Conservation (phyloP, 2,797 vertebrate genomes). For the Gymnothorax reevesii region DNA sequence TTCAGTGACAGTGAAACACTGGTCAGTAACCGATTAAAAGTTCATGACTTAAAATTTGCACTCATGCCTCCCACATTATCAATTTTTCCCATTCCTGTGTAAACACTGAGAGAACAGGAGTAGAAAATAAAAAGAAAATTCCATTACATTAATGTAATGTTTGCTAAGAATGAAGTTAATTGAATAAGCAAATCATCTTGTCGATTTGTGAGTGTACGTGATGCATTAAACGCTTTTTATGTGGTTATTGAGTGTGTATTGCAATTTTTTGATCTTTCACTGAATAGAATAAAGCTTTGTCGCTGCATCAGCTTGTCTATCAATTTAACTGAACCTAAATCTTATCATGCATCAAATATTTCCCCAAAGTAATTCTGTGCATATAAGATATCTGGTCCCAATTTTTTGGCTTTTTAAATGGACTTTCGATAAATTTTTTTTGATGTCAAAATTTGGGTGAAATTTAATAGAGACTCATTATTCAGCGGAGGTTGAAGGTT, state of each 20-base stretch:
- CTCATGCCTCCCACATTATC: background rate
- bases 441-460: background rate
- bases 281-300: no score
- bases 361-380: background rate
- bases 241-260: background rate
- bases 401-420: background rate
- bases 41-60: background rate
- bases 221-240: background rate
- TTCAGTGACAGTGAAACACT: background rate
- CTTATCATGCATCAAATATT: background rate
- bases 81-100: background rate
- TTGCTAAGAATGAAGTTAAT: background rate
- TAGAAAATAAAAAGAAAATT: background rate
- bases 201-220: background rate
- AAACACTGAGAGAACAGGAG: background rate
- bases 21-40: background rate
- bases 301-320: background rate
- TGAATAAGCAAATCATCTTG: background rate
- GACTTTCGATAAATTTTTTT: background rate
- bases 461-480: background rate
- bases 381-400: background rate
- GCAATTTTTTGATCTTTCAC: no score
- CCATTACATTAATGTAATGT: background rate
- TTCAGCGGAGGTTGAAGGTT: background rate
- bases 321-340: background rate